Percentiles rank a stretch among this genome's conserved stretches.
Conservation (phyloP, 1,140 invertebrate genomes). For the Helicoverpa armigera region DNA sequence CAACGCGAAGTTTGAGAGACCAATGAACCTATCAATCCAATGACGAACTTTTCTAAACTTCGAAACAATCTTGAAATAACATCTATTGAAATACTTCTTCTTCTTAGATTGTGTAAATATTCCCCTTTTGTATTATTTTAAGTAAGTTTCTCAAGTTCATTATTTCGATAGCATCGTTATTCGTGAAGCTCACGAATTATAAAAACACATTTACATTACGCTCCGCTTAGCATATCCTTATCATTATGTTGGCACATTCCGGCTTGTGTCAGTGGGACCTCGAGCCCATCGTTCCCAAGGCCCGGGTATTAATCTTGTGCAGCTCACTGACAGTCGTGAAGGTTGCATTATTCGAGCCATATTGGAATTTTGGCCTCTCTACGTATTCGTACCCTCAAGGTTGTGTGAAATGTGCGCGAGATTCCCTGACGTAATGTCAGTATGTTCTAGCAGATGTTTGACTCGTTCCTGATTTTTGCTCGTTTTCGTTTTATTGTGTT, state of each 20-base stretch:
- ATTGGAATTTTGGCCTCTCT: slow-evolving; percentile 40
- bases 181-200: too few relatives aligned
- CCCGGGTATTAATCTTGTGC: slow-evolving; percentile 57
- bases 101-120: too few relatives aligned
- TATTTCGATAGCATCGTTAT: not conserved
- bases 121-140: too few relatives aligned
- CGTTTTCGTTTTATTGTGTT: not conserved
- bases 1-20: not conserved
- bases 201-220: too few relatives aligned
- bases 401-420: not conserved
- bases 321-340: slow-evolving; percentile 53
- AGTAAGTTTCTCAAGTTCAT: not conserved
- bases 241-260: not conserved
- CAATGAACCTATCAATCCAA: not conserved
- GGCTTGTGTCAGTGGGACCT: slow-evolving; percentile 1
- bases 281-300: slow-evolving; percentile 20
- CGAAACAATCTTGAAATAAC: not conserved
- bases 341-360: slow-evolving; percentile 52
- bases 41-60: not conserved
- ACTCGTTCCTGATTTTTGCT: not conserved
- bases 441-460: slow-evolving; percentile 16
- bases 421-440: slow-evolving; percentile 7
- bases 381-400: slow-evolving; percentile 23
- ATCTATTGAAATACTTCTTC: not conserved
- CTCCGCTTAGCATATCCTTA: slow-evolving; percentile 1